These are phyloP conservation scores for Drosophila lacteicornis DNA, from an alignment of 1,140 invertebrate species.

Conservation along the genomic window DNA sequence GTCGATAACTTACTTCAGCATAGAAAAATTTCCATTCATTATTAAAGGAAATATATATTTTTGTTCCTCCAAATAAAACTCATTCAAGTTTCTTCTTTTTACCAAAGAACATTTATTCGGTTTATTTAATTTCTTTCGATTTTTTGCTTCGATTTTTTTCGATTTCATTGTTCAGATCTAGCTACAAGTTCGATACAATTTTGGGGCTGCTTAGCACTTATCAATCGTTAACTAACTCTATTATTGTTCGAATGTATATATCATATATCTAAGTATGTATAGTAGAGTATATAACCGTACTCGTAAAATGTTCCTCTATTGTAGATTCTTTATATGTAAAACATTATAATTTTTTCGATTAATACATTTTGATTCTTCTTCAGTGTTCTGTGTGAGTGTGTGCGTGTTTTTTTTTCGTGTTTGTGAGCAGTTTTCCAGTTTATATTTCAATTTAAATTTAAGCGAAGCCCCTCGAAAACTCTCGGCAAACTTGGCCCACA, in stretches of 20 bases:
- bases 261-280: slow-evolving; percentile 53
- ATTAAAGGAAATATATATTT: too few species aligned
- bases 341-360: slow-evolving; percentile 48
- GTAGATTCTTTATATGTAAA: slow-evolving; percentile 39
- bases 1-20: background rate
- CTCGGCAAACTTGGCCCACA: slow-evolving; percentile 48
- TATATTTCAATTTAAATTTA: slow-evolving; percentile 23
- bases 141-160: slow-evolving; percentile 50
- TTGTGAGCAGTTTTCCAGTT: background rate
- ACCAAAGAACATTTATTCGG: slow-evolving; percentile 51
- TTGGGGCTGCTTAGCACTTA: slow-evolving; percentile 53
- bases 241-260: slow-evolving; percentile 79
- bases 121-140: slow-evolving; percentile 49
- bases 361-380: slow-evolving; percentile 58
- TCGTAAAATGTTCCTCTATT: slow-evolving; percentile 58
- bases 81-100: background rate
- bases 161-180: slow-evolving; percentile 65
- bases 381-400: background rate
- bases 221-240: slow-evolving; percentile 68
- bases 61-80: background rate
- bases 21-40: too few species aligned
- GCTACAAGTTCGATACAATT: slow-evolving; percentile 63
- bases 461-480: slow-evolving; percentile 16
- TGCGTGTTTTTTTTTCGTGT: background rate
- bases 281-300: slow-evolving; percentile 50